A percentile compares a stretch with the other conserved stretches of the same genome.
phyloP scores from a whole-genome alignment of 2,113 vertebrate species.

The Cygnus atratus region DNA sequence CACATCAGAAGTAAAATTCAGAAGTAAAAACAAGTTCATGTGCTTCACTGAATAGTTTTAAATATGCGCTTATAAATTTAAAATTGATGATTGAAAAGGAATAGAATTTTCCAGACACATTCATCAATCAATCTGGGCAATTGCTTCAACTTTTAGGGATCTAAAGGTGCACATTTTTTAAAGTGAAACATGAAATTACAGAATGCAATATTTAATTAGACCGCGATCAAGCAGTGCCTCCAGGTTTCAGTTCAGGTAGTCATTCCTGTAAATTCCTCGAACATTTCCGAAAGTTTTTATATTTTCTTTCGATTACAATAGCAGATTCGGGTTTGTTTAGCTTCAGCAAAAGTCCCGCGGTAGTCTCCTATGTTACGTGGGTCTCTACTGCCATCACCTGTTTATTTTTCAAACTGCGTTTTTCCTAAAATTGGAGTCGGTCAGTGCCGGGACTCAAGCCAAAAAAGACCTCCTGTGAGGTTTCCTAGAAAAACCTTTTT shows the following conservation, averaged over 20 bases:
- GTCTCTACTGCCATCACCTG: conserved; percentile 30
- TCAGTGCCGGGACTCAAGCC: neutral
- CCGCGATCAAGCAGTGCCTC: neutral
- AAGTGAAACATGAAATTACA: neutral
- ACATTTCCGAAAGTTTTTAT: neutral
- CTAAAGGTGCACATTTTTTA: neutral
- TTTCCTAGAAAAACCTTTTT: neutral
- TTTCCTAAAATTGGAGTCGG: neutral
- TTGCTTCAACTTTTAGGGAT: neutral
- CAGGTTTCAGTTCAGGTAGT: neutral
- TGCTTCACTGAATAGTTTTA: neutral
- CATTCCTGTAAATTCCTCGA: neutral
- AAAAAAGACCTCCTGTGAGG: neutral
- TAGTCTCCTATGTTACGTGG: accelerated
- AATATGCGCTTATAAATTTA: neutral
- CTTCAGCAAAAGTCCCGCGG: accelerated
- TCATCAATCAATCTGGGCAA: neutral
- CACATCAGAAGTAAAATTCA: neutral
- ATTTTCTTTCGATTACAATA: neutral
- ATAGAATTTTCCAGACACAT: neutral
- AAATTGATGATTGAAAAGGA: neutral
- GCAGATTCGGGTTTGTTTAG: no score
- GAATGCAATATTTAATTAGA: neutral
- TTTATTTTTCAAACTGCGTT: neutral
- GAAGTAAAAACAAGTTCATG: neutral